Evolutionary conservation across 2,113 vertebrate genomes (phyloP), one percentile per base, ranked within the genome.

Genomic region (Gambusia holbrooki): DNA sequence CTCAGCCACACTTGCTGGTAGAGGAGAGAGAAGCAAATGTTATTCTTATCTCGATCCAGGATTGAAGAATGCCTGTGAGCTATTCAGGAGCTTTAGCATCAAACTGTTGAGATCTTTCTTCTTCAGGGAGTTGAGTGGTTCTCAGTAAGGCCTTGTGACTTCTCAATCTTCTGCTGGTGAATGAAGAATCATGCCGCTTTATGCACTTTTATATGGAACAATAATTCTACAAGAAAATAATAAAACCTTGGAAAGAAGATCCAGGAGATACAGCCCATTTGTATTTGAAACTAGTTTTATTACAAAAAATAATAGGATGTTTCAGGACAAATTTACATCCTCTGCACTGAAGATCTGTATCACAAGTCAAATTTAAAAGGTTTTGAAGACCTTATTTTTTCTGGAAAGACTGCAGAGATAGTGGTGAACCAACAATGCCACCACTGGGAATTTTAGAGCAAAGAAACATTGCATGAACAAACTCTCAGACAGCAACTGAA

Each of bases 31-130:
- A 27, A 81, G 74, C 7, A 64, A 79, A 40, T 6, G 73, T 77
- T 88, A 84, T 87, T 89, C 81, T 88, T 86, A 79, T 76, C 71
- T 45, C 62, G 25, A 58, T 76, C 71, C 73, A 78, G 65, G 0
- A 60, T 48, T 10, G 67, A 80, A 19, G 66, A 87, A 86, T 74
- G 83, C 77, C 84, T 63, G 45, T 15, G 3, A 82, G 89, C 76
- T 74, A 63, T 80, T 83, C 70, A 66, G 67, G 73, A 84, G 78
- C 77, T 77, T 62, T 69, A 77, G 74, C 85, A 77, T 82, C 77
- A 76, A 61, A 70, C 65, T 78, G 81, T 67, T 81, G 27, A 77
- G 61, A 73, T 58, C 25, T 58, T 58, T 58, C 3, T n/a, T 58
- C 72, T 73, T 9, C 65, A 81, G 37, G 75, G 67, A 76, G 63